These are phyloP conservation scores for Cydia amplana DNA, from an alignment of 1,140 invertebrate species.

Conservation along the genomic window DNA sequence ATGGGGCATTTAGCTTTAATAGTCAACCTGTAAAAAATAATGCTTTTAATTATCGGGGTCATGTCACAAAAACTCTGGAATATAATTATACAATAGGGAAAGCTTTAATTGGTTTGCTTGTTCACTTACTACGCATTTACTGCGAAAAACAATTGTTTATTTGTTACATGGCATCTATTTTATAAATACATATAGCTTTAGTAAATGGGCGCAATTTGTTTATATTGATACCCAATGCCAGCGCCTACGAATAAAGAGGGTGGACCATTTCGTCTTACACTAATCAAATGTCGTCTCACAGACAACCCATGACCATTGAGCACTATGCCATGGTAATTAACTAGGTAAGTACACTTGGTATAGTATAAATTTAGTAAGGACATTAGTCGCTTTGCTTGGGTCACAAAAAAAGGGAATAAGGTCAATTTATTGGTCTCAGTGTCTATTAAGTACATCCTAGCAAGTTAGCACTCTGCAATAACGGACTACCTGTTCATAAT, in stretches of 20 bases:
- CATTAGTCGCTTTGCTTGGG: no score
- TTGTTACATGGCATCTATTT: background rate
- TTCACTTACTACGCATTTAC: background rate
- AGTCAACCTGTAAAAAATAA: constrained; percentile 87
- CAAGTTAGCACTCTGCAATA: no score
- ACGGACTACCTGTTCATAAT: no score
- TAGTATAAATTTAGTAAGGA: background rate
- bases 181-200: no score
- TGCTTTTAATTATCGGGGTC: no score
- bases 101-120: background rate
- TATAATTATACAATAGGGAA: no score
- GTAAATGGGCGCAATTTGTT: background rate
- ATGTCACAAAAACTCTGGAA: background rate
- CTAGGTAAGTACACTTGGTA: background rate
- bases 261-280: constrained; percentile 6
- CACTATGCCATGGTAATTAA: constrained; percentile 7
- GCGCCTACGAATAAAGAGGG: background rate
- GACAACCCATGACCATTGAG: constrained; percentile 12
- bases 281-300: constrained; percentile 28
- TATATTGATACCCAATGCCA: background rate
- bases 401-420: no score
- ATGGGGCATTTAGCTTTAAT: constrained; percentile 99
- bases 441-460: no score
- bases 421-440: no score
- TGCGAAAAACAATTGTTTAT: background rate